A percentile compares a stretch with the other conserved stretches of the same genome.
Evolutionary conservation across 2,113 vertebrate species (phyloP).

Genomic region (Mormoops blainvillei): DNA sequence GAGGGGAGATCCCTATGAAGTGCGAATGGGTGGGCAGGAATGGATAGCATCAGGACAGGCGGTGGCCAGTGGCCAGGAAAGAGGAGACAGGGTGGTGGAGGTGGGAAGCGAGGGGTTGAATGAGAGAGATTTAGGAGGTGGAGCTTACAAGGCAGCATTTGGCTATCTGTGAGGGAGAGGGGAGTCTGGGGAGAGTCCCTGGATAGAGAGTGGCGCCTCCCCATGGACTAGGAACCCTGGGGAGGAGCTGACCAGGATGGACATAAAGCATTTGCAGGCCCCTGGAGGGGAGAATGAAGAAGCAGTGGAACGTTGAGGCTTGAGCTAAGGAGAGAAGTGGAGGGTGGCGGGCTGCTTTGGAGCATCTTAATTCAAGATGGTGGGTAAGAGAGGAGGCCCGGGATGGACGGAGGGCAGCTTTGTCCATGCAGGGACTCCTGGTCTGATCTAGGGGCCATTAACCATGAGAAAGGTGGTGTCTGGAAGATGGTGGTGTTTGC

Average conservation of each 20-base stretch:
- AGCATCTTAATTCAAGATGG: not conserved
- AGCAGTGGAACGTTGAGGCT: not conserved
- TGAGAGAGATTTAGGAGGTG: not conserved
- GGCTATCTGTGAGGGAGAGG: not conserved
- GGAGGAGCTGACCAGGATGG: not conserved
- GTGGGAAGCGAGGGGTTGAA: not conserved
- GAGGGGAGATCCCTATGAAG: not conserved
- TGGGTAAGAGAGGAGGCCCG: not conserved
- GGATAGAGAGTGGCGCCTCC: not conserved
- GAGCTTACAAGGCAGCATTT: not conserved
- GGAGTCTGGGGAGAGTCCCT: not conserved
- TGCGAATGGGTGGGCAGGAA: not conserved
- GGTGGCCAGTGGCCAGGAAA: not conserved
- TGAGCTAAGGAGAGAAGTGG: not conserved
- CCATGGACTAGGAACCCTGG: not conserved
- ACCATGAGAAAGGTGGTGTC: not conserved
- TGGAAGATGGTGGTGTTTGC: not conserved
- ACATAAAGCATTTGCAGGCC: accelerated
- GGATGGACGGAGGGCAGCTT: not conserved
- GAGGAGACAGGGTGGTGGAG: not conserved
- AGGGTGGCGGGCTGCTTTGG: not conserved
- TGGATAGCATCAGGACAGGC: not conserved
- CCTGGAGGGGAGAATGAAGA: not conserved
- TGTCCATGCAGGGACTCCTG: not conserved
- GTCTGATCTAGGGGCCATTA: not conserved